A percentile compares a stretch with the other conserved stretches of the same genome.
These are phyloP conservation scores for Pantherophis vulpinus DNA, from an alignment of 2,797 vertebrate species.

Conservation along the genomic window DNA sequence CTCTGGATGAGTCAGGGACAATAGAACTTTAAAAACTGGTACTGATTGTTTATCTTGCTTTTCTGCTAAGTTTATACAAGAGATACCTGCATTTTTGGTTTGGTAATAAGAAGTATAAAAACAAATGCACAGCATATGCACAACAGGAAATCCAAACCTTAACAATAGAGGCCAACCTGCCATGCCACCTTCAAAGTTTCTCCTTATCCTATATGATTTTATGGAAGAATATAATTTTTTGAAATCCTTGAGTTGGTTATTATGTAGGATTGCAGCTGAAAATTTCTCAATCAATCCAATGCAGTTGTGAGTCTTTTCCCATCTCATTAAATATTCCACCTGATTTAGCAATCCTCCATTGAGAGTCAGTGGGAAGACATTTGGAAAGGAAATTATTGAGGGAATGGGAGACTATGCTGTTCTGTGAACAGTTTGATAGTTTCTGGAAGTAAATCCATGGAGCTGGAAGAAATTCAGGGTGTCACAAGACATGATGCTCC, in stretches of 20 bases:
- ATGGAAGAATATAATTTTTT: background rate
- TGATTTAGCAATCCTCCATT: background rate
- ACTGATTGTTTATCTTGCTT: background rate
- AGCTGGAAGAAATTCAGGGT: background rate
- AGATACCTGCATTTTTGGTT: background rate
- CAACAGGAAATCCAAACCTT: background rate
- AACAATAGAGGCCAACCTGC: too few species aligned
- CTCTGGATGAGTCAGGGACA: background rate
- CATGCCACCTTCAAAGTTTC: background rate
- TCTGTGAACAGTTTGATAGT: background rate
- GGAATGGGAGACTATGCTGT: background rate
- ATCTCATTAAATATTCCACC: background rate
- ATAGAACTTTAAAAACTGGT: background rate
- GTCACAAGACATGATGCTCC: background rate
- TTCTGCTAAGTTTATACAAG: background rate
- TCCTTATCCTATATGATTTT: background rate
- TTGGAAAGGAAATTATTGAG: background rate
- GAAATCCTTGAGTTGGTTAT: background rate
- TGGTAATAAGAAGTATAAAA: background rate
- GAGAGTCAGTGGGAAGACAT: background rate
- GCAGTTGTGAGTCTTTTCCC: background rate
- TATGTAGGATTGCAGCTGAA: background rate
- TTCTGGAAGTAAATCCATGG: background rate
- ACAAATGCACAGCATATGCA: background rate
- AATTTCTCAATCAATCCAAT: background rate